A percentile compares a stretch with the other conserved stretches of the same genome.
phyloP scores from a whole-genome alignment of 92 coral and sea anemone genomes.

The Chrysogorgia sp. region DNA sequence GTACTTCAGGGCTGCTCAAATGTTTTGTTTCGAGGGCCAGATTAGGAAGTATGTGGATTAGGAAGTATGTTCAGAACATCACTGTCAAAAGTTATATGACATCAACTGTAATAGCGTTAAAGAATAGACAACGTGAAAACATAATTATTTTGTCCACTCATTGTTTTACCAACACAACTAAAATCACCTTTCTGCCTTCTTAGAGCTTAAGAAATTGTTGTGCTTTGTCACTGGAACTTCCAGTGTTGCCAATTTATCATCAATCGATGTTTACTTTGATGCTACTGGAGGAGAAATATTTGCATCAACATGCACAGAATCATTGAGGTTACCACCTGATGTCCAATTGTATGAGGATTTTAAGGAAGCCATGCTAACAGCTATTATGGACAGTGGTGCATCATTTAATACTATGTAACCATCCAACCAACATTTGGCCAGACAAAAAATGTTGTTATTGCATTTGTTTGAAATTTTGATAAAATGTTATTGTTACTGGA shows the following conservation, averaged over 20 bases:
- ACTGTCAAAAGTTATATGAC: too few species aligned
- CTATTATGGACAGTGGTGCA: constrained; percentile 22
- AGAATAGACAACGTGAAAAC: neutral
- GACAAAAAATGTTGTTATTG: too few species aligned
- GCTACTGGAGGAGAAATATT: constrained; percentile 52
- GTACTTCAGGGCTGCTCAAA: neutral
- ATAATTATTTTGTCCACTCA: neutral
- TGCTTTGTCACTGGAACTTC: constrained; percentile 41
- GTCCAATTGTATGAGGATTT: constrained; percentile 42
- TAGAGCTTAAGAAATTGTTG: constrained; percentile 41
- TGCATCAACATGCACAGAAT: constrained; percentile 53
- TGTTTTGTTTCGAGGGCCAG: constrained; percentile 2
- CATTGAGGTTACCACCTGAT: constrained; percentile 38
- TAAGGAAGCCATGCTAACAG: constrained; percentile 26
- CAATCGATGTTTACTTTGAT: constrained; percentile 36
- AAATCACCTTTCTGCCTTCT: constrained; percentile 3
- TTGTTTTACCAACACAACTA: too few species aligned
- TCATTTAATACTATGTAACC: constrained; percentile 26
- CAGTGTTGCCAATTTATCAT: constrained; percentile 9
- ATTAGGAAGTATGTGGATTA: too few species aligned
- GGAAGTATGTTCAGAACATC: neutral
- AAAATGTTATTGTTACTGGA: too few species aligned
- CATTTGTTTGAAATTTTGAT: too few species aligned
- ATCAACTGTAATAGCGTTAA: neutral
- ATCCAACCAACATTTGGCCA: too few species aligned